phyloP scores from a whole-genome alignment of 92 coral and sea anemone species.

The Porites divaricata region DNA sequence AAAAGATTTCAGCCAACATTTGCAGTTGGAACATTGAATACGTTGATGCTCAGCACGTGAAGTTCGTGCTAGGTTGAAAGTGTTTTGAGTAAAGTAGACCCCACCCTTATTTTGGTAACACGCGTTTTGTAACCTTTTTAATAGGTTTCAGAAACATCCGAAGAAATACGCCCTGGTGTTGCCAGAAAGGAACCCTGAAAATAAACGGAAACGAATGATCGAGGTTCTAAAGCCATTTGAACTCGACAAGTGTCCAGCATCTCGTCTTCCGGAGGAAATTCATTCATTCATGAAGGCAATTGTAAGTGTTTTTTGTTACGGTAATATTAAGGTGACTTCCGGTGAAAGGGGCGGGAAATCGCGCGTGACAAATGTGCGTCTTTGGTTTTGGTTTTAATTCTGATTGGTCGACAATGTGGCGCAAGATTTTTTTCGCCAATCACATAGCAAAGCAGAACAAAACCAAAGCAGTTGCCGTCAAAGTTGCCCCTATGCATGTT shows the following conservation, averaged over 20 bases:
- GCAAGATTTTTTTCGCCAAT: too few species aligned
- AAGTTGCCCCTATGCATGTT: too few species aligned
- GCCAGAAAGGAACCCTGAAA: conserved; percentile 89
- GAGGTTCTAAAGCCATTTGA: conserved; percentile 87
- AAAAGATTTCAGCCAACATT: too few species aligned
- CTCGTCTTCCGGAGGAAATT: conserved; percentile 70
- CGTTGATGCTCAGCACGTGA: too few species aligned
- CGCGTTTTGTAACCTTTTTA: background rate
- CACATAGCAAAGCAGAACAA: too few species aligned
- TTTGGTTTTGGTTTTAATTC: too few species aligned
- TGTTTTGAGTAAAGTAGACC: background rate
- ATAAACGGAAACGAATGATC: conserved; percentile 56
- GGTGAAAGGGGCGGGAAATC: too few species aligned
- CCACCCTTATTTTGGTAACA: background rate
- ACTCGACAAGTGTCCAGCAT: conserved; percentile 69
- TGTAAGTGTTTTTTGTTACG: conserved; percentile 42
- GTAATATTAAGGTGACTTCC: too few species aligned
- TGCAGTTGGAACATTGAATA: too few species aligned
- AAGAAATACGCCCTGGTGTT: conserved; percentile 85
- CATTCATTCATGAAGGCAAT: conserved; percentile 73
- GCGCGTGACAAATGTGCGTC: too few species aligned
- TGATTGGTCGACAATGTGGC: too few species aligned
- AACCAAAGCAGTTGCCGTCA: too few species aligned
- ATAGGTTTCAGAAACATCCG: conserved; percentile 79
- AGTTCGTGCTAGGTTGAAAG: background rate